Evolutionary conservation across 2,888 invertebrate species (phyloP).

Genomic region (Emmelina monodactyla): DNA sequence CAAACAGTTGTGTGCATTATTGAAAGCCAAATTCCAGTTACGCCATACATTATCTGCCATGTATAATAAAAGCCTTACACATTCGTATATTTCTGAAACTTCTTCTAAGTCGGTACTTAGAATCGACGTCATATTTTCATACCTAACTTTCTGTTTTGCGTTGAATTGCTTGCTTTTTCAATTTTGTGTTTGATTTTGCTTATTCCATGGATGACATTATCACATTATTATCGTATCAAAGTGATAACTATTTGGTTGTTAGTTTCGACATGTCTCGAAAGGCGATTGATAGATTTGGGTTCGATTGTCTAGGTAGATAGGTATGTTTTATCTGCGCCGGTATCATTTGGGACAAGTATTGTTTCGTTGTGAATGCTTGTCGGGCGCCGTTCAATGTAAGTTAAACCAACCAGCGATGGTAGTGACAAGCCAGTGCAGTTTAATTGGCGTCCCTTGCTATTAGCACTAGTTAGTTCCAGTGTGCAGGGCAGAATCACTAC

Average conservation of each 20-base stretch:
- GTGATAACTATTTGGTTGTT: too few relatives aligned
- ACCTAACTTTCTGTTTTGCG: constrained; percentile 23
- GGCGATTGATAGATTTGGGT: too few relatives aligned
- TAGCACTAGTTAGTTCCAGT: neutral
- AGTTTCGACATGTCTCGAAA: too few relatives aligned
- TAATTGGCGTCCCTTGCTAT: neutral
- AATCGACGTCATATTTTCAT: constrained; percentile 27
- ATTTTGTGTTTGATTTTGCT: neutral
- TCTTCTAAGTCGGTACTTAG: too few relatives aligned
- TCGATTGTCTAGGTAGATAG: too few relatives aligned
- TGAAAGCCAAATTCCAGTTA: constrained; percentile 19
- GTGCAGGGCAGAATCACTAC: neutral
- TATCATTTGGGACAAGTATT: neutral
- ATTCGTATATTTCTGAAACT: too few relatives aligned
- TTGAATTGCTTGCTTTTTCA: neutral
- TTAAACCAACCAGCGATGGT: neutral
- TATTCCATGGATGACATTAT: neutral
- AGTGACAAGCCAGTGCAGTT: neutral
- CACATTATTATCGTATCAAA: too few relatives aligned
- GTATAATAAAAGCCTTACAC: too few relatives aligned
- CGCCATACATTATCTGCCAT: constrained; percentile 1
- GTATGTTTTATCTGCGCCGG: neutral
- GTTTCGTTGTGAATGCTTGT: too few relatives aligned
- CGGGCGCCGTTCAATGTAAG: neutral
- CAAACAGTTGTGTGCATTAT: constrained; percentile 42